Evolutionary conservation across 2,888 invertebrate species (phyloP).

Genomic region (Pachycephus smyrnensis): DNA sequence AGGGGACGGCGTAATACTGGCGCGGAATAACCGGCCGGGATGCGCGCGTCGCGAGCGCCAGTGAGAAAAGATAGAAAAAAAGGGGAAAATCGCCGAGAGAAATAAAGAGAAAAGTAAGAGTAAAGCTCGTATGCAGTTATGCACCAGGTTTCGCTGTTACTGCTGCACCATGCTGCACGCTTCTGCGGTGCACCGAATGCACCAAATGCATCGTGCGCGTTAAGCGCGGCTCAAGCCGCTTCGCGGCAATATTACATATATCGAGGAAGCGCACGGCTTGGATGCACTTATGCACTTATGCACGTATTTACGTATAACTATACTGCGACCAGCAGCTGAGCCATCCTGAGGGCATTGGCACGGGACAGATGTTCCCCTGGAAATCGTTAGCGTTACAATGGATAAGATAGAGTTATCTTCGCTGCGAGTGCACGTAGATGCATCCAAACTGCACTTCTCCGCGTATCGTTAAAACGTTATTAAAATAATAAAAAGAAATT

Average conservation of each 20-base stretch:
- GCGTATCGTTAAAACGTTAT: too few relatives aligned
- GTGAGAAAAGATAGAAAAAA: neutral
- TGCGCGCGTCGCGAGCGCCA: neutral
- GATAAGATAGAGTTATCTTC: constrained; percentile 3
- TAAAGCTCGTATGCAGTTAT: neutral
- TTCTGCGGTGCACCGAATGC: too few relatives aligned
- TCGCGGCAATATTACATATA: neutral
- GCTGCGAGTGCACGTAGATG: neutral
- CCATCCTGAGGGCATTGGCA: constrained; percentile 1
- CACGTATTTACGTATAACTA: neutral
- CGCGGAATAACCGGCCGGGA: neutral
- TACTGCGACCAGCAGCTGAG: constrained; percentile 19
- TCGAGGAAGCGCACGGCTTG: neutral
- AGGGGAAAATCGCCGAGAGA: neutral
- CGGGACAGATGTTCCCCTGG: neutral
- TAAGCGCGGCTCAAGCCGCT: too few relatives aligned
- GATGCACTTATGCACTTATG: neutral
- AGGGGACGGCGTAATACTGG: too few relatives aligned
- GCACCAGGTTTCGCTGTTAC: neutral
- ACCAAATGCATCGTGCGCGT: neutral
- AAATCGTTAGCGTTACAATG: neutral
- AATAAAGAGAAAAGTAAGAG: neutral
- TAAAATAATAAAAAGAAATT: neutral
- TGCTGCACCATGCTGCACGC: too few relatives aligned
- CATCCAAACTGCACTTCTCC: neutral